Evolutionary conservation across 2,113 vertebrate species (phyloP), one percentile per base, ranked within the genome.

Genomic region (Gambusia affinis): DNA sequence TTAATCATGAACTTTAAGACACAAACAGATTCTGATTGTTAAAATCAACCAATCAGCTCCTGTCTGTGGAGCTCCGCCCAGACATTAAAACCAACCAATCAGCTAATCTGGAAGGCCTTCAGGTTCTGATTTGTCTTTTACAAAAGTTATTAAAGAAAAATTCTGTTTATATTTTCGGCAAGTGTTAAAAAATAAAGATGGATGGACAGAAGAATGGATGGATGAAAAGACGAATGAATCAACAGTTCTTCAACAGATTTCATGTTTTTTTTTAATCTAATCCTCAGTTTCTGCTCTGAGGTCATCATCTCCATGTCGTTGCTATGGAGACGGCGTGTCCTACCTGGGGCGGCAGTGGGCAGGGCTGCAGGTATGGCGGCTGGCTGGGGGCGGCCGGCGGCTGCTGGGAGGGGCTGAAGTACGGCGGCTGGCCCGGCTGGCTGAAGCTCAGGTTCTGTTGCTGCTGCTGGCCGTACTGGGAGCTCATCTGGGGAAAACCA

Each of bases 321-420:
- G 24, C 22, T 19, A 57, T 57, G 51, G 51, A n/a, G 22, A 57
- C 4, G 17, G 22, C 0, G 64, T 22, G 35, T 64, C 24, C 12
- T 73, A 97, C 97, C 97, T 97, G 97, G 88, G 96, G 96, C 0
- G 96, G 90, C 82, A 95, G 95, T 75, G 96, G 96, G 87, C 96
- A 93, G 85, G 96, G 96, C 92, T 96, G 97, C 79, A 96, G 88
- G 93, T 96, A 96, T 0, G 95, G 93, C 82, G 96, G 96, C 63
- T 96, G 95, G 1, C 96, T 95, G 78, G 96, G 95, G 81, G 96
- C 95, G 3, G 95, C 94, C 2, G 96, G 93, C 93, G 94, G 96
- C n/a, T 92, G 92, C 81, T 96, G 95, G 19, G 96, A 95, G 70
- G 96, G 95, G 95, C 95, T 97, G 94, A 97, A 97, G 80, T 97